Evolutionary conservation across 2,113 vertebrate species (phyloP), one percentile per base, ranked within the genome.

Genomic region (Actenoides hombroni): DNA sequence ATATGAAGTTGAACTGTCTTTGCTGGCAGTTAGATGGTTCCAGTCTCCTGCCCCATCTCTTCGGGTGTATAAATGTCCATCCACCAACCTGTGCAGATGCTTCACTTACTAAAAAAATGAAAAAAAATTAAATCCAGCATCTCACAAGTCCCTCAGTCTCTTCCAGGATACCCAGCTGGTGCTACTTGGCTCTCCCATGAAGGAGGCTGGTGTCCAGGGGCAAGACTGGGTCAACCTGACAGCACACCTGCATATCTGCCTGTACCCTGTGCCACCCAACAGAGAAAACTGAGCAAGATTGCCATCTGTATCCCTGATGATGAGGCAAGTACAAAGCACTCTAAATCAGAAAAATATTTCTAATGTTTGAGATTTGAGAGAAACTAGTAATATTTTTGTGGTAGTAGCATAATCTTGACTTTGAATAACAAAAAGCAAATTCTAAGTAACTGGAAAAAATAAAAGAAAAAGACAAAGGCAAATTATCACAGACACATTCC

Each of bases 201-300:
- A 65, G 26, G 35, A 49, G 17, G 5, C 10, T 54, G 31, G 11
- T 44, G n/a, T n/a, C 40, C 37, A 39, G 28, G 33, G 28, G 6
- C 56, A 54, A 49, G 31, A 16, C 31, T 61, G 61, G 24, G 14
- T 61, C 13, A 28, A 24, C 6, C 37, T 51, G 28, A 33, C 19
- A 16, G 4, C 1, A 0, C 5, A 16, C 15, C 65, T 61, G 16
- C 6, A 9, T 4, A 4, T 24, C 68, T n/a, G 11, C 21, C 63
- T 40, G 23, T 83, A 56, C 29, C 18, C 60, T 61, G 33, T 2
- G 1, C 54, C n/a, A 42, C 25, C 39, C 35, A 16, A 42, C 16
- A 59, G 19, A 75, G 23, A 6, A 49, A 67, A 92, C 63, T 5
- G 9, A 73, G 40, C 14, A n/a, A 70, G 17, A n/a, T 2, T 67